Evolutionary conservation across 2,797 vertebrate genomes (phyloP).

Genomic region (Mergus octosetaceus): DNA sequence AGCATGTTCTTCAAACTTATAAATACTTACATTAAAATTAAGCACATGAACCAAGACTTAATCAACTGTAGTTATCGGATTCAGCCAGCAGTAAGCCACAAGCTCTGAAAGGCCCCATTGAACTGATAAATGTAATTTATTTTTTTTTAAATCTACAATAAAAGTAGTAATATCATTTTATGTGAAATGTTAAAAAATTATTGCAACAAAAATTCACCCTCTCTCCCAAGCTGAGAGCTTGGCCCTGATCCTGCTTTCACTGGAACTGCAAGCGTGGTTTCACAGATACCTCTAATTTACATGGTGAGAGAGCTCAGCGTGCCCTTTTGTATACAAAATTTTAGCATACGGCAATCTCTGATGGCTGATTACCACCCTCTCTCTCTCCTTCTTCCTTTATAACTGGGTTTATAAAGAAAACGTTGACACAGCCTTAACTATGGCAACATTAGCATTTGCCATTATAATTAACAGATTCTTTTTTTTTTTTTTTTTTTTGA

Average conservation of each 20-base stretch:
- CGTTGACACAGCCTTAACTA: conserved; percentile 45
- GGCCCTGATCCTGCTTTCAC: neutral
- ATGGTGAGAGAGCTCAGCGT: neutral
- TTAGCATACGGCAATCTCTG: conserved; percentile 6
- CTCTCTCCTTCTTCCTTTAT: conserved; percentile 24
- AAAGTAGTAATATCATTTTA: neutral
- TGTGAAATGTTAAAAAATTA: neutral
- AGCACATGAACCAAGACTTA: neutral
- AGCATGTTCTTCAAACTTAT: neutral
- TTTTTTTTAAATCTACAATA: neutral
- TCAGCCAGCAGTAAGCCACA: conserved; percentile 10
- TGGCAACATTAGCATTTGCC: conserved; percentile 52
- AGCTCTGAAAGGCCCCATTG: neutral
- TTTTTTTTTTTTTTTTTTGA: neutral
- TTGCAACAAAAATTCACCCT: neutral
- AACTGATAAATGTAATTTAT: neutral
- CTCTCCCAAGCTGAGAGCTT: neutral
- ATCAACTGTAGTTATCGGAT: conserved; percentile 1
- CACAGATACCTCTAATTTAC: neutral
- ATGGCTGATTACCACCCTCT: conserved; percentile 11
- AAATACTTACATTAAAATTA: neutral
- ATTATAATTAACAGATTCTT: conserved; percentile 56
- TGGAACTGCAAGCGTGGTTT: neutral
- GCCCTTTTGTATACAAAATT: conserved; percentile 18
- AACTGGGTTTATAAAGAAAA: conserved; percentile 54